Conservation (phyloP, 1,140 invertebrate species). For the Popillia japonica region DNA sequence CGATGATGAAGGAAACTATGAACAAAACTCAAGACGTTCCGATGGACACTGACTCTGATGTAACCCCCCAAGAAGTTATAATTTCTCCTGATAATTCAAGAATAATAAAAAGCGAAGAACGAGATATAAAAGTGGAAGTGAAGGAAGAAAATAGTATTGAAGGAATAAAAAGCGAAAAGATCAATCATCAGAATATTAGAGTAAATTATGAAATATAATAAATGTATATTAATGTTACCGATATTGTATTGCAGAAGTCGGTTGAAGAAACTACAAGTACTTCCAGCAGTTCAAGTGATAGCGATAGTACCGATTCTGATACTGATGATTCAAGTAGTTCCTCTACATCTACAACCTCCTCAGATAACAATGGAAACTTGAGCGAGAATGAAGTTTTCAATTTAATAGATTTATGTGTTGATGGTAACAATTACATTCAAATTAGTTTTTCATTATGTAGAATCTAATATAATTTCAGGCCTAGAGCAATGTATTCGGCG, state of each 20-base stretch:
- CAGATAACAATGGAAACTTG: slow-evolving; percentile 54
- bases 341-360: slow-evolving; percentile 49
- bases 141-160: slow-evolving; percentile 4
- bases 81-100: slow-evolving; percentile 25
- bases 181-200: slow-evolving; percentile 48
- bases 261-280: slow-evolving; percentile 40
- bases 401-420: slow-evolving; percentile 55
- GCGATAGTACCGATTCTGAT: slow-evolving; percentile 54
- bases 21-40: slow-evolving; percentile 52
- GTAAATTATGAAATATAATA: slow-evolving; percentile 42
- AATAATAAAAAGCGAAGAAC: slow-evolving; percentile 37
- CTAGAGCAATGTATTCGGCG: slow-evolving; percentile 84
- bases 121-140: slow-evolving; percentile 32
- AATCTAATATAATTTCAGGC: slow-evolving; percentile 59
- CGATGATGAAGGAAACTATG: slow-evolving; percentile 63
- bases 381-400: slow-evolving; percentile 53
- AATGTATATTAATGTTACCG: background rate
- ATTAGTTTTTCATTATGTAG: slow-evolving; percentile 32
- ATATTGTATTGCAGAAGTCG: slow-evolving; percentile 34
- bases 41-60: slow-evolving; percentile 52
- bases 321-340: slow-evolving; percentile 54
- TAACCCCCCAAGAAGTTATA: slow-evolving; percentile 40
- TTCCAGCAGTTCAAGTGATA: slow-evolving; percentile 45
- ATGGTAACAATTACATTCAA: slow-evolving; percentile 59
- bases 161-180: slow-evolving; percentile 32